phyloP scores from a whole-genome alignment of 2,888 invertebrate species.

The Drosophila mayaguana region DNA sequence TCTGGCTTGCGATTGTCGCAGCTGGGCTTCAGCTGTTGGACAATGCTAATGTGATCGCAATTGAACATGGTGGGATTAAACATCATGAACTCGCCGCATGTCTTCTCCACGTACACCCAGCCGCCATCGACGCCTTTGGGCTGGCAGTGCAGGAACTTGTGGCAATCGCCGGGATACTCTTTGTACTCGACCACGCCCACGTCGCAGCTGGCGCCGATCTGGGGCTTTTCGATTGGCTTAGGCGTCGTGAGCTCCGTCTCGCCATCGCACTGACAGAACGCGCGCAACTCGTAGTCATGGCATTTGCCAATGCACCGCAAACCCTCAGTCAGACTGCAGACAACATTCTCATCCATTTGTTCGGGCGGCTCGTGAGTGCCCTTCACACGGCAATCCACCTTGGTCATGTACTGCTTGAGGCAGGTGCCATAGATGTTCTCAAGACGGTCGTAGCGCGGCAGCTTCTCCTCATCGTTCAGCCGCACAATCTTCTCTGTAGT shows the following conservation, averaged over 20 bases:
- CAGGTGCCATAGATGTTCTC: constrained; percentile 87
- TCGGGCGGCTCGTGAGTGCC: constrained; percentile 87
- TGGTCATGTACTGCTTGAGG: constrained; percentile 87
- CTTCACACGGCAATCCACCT: constrained; percentile 92
- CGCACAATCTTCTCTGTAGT: constrained; percentile 68
- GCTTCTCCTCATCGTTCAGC: constrained; percentile 81
- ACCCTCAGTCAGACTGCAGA: constrained; percentile 91
- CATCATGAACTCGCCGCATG: constrained; percentile 88
- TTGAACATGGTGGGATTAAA: constrained; percentile 88
- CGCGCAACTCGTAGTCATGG: constrained; percentile 93
- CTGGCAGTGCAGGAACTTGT: constrained; percentile 89
- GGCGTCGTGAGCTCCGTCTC: constrained; percentile 43
- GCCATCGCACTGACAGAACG: constrained; percentile 88
- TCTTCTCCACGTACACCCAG: constrained; percentile 87
- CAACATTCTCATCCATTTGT: constrained; percentile 90
- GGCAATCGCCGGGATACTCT: constrained; percentile 89
- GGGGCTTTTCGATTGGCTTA: constrained; percentile 72
- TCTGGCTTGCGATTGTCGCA: constrained; percentile 84
- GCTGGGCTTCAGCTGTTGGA: constrained; percentile 87
- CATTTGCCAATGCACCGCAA: constrained; percentile 89
- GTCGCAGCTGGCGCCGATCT: constrained; percentile 74
- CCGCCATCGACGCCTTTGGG: constrained; percentile 84
- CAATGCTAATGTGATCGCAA: constrained; percentile 89
- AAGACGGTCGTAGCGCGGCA: constrained; percentile 82
- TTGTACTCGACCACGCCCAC: constrained; percentile 86